Conservation (phyloP, 35 echinoderm and acorn worm species). For the Apostichopus californicus region DNA sequence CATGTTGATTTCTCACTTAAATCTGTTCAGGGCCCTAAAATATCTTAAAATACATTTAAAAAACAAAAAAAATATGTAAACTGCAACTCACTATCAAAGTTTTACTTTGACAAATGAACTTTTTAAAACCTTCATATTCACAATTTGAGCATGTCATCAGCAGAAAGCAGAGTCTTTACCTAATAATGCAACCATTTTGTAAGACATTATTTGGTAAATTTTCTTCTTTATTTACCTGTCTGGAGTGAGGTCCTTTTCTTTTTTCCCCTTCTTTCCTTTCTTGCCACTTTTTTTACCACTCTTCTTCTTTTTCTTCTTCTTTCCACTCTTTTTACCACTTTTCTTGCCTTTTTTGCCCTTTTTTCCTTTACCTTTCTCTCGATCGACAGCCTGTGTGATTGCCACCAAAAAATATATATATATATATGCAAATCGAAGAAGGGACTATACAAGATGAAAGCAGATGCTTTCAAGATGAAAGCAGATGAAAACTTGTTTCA, state of each 20-base stretch:
- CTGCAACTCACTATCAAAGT: too few species aligned
- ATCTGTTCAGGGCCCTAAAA: too few species aligned
- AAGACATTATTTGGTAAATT: too few species aligned
- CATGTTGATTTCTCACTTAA: too few species aligned
- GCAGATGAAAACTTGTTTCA: background rate
- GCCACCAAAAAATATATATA: background rate
- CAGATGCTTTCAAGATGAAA: background rate
- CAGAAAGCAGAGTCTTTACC: background rate
- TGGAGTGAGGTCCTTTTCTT: conserved; percentile 97
- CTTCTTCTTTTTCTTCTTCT: conserved; percentile 99
- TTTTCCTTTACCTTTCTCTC: conserved; percentile 98
- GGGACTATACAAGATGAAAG: background rate
- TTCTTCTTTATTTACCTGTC: conserved; percentile 68
- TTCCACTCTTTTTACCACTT: conserved; percentile 98
- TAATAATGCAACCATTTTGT: too few species aligned
- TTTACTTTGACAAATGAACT: too few species aligned
- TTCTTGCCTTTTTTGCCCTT: conserved; percentile 99
- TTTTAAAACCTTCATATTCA: background rate
- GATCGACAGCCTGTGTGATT: conserved; percentile 78
- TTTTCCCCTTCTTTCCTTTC: conserved; percentile 96
- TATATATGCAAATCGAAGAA: too few species aligned
- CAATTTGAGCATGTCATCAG: background rate
- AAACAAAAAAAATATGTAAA: too few species aligned
- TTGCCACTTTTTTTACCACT: conserved; percentile 99
- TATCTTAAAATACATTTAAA: too few species aligned